phyloP scores from a whole-genome alignment of 2,113 vertebrate genomes.

The Amazona vittata region DNA sequence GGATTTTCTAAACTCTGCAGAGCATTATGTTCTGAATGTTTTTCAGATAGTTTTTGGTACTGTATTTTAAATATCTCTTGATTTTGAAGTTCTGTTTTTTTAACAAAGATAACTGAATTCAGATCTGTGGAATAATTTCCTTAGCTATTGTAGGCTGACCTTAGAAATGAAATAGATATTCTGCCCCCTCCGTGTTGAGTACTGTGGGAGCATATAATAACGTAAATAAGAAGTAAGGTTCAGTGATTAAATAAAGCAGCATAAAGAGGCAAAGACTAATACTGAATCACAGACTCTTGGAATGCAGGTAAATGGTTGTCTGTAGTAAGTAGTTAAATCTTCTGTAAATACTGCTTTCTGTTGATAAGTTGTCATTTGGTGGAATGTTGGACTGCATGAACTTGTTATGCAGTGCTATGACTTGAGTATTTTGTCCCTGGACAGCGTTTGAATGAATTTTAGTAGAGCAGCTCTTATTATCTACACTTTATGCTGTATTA shows the following conservation, averaged over 20 bases:
- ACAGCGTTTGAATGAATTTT: neutral
- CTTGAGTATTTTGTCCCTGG: neutral
- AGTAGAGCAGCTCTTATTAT: neutral
- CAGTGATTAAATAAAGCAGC: neutral
- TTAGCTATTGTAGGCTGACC: neutral
- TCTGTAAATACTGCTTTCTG: neutral
- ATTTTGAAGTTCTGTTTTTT: neutral
- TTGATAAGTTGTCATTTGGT: neutral
- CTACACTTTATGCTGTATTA: neutral
- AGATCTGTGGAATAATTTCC: neutral
- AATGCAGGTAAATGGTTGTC: neutral
- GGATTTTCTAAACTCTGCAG: neutral
- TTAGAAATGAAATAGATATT: neutral
- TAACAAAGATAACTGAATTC: neutral
- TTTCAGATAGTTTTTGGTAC: neutral
- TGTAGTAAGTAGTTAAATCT: neutral
- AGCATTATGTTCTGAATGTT: neutral
- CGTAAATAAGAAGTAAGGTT: neutral
- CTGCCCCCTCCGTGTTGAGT: rapidly evolving
- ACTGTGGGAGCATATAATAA: neutral
- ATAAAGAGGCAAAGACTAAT: neutral
- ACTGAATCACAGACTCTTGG: neutral
- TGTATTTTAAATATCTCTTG: neutral
- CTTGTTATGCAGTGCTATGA: neutral
- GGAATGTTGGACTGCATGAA: neutral